These are phyloP conservation scores for Chlorops oryzae DNA, from an alignment of 1,140 invertebrate genomes.

Conservation along the genomic window DNA sequence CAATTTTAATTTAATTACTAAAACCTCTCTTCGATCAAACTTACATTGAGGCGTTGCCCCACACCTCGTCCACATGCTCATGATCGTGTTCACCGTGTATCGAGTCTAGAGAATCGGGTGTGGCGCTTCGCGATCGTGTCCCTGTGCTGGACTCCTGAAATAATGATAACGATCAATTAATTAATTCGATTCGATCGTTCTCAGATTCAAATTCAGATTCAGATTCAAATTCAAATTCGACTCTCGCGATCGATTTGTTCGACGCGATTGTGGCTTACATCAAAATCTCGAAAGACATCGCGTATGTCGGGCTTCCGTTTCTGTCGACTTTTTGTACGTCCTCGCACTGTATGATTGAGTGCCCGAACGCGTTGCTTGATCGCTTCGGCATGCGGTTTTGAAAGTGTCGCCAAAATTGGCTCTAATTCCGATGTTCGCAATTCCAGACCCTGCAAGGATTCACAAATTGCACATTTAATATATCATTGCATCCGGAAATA, in stretches of 20 bases:
- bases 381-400: conserved; percentile 65
- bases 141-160: conserved; percentile 60
- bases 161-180: conserved; percentile 16
- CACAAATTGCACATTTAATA: too few species aligned
- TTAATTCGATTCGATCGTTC: background rate
- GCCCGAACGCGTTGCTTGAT: conserved; percentile 67
- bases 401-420: conserved; percentile 44
- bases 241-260: conserved; percentile 4
- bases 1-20: background rate
- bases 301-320: conserved; percentile 65
- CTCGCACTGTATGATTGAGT: conserved; percentile 71
- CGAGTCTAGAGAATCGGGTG: conserved; percentile 79
- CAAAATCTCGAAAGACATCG: conserved; percentile 71
- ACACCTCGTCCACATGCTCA: conserved; percentile 51
- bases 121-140: conserved; percentile 74
- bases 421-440: conserved; percentile 34
- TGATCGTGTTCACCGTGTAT: too few species aligned
- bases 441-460: conserved; percentile 37
- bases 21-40: conserved; percentile 14
- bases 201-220: background rate
- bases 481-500: too few species aligned
- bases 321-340: conserved; percentile 57
- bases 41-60: conserved; percentile 40
- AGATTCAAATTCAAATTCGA: conserved; percentile 5
- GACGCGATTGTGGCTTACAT: conserved; percentile 51